Evolutionary conservation across 2,888 invertebrate genomes (phyloP).

Genomic region (Melanostoma mellinum): DNA sequence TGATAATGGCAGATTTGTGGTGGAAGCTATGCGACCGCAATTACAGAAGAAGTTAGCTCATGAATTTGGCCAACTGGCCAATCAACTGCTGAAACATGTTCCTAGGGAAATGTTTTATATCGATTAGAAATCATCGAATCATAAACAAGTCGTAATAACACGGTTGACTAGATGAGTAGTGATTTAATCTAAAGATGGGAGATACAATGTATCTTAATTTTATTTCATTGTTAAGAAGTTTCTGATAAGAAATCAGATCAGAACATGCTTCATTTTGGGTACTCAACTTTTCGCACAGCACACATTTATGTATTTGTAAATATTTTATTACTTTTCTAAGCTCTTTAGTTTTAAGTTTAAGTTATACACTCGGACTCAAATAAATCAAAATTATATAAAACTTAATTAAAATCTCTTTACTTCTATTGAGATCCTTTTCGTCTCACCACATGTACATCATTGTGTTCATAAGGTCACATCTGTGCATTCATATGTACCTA

Average conservation of each 20-base stretch:
- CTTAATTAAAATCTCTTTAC: not conserved
- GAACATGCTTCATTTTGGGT: not conserved
- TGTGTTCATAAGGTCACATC: too few relatives aligned
- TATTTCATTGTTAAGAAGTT: too few relatives aligned
- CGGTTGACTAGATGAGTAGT: not conserved
- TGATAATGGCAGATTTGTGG: slow-evolving; percentile 87
- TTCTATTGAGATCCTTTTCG: too few relatives aligned
- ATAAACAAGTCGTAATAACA: not conserved
- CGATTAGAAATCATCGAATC: slow-evolving; percentile 71
- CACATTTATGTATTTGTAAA: slow-evolving; percentile 43
- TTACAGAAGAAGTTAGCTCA: slow-evolving; percentile 85
- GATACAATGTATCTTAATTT: slow-evolving; percentile 38
- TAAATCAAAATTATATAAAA: slow-evolving; percentile 13
- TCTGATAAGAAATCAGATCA: not conserved
- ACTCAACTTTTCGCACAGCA: slow-evolving; percentile 16
- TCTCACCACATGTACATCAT: too few relatives aligned
- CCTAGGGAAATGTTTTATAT: slow-evolving; percentile 84
- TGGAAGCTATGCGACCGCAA: slow-evolving; percentile 87
- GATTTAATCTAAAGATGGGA: not conserved
- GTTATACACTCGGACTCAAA: slow-evolving; percentile 41
- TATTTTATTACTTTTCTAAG: slow-evolving; percentile 47
- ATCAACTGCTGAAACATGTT: slow-evolving; percentile 86
- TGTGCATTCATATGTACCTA: too few relatives aligned
- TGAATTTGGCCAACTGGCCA: slow-evolving; percentile 86
- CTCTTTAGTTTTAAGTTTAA: slow-evolving; percentile 44